Evolutionary conservation across 2,113 vertebrate species (phyloP).

Genomic region (Pseudopodoces humilis): DNA sequence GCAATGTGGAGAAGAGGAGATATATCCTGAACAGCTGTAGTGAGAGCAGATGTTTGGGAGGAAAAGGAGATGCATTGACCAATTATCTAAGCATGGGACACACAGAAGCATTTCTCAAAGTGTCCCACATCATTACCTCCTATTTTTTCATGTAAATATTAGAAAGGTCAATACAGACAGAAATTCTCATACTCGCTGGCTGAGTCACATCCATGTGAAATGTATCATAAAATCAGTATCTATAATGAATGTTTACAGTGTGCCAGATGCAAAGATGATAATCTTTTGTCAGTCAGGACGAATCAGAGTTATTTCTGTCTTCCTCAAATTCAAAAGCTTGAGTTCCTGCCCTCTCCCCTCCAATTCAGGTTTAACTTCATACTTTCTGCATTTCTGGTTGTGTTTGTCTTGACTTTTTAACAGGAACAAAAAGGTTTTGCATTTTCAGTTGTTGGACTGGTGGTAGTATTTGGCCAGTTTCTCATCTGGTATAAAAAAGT

Average conservation of each 20-base stretch:
- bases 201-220: conserved; percentile 41
- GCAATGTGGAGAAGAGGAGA: background rate
- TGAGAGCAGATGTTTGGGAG: conserved; percentile 34
- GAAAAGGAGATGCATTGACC: conserved; percentile 1
- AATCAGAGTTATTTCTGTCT: conserved; percentile 7
- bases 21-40: background rate
- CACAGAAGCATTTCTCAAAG: background rate
- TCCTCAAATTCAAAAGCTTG: background rate
- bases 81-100: background rate
- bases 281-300: background rate
- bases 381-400: conserved; percentile 12
- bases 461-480: background rate
- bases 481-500: background rate
- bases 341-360: background rate
- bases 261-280: conserved; percentile 29
- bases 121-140: conserved; percentile 10
- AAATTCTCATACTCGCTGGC: conserved; percentile 10
- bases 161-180: conserved; percentile 27
- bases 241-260: conserved; percentile 20
- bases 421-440: background rate
- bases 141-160: conserved; percentile 34
- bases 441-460: background rate
- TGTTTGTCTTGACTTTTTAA: background rate
- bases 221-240: conserved; percentile 22
- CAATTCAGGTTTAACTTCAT: conserved; percentile 23